phyloP scores from a whole-genome alignment of 2,888 invertebrate species.

The Ceriagrion tenellum region DNA sequence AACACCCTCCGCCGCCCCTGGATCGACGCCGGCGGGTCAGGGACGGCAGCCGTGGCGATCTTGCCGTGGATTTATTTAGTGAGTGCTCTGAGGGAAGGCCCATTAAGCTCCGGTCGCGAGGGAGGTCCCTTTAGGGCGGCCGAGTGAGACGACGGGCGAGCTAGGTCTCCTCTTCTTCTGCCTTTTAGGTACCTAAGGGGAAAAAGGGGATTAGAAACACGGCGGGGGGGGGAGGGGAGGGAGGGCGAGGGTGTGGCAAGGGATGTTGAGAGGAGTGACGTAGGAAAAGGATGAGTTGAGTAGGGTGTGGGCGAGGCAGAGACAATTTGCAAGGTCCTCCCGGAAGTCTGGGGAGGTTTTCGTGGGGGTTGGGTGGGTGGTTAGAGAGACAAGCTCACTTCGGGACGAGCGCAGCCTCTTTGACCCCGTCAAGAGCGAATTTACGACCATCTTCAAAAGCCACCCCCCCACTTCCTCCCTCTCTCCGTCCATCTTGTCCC shows the following conservation, averaged over 20 bases:
- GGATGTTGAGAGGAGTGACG: background rate
- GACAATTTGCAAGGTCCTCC: background rate
- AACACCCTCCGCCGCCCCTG: no score
- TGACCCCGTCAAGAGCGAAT: slow-evolving; percentile 23
- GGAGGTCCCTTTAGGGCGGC: slow-evolving; percentile 24
- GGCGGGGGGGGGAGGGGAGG: background rate
- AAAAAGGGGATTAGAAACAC: background rate
- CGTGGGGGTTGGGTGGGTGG: no score
- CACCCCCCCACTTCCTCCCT: background rate
- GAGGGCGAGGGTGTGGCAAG: background rate
- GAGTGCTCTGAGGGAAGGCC: slow-evolving; percentile 12
- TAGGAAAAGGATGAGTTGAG: background rate
- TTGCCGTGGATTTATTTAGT: slow-evolving; percentile 11
- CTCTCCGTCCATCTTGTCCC: background rate
- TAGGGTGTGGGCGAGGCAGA: background rate
- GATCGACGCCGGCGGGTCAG: no score
- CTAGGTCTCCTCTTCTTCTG: background rate
- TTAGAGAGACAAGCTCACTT: background rate
- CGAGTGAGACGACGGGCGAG: background rate
- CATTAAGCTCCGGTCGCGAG: slow-evolving; percentile 30
- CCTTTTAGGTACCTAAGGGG: background rate
- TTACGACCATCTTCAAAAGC: background rate
- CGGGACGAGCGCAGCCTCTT: background rate
- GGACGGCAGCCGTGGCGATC: background rate
- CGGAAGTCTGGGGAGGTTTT: background rate